Conservation (phyloP, 1,140 invertebrate species). For the Ridgeia piscesae region DNA sequence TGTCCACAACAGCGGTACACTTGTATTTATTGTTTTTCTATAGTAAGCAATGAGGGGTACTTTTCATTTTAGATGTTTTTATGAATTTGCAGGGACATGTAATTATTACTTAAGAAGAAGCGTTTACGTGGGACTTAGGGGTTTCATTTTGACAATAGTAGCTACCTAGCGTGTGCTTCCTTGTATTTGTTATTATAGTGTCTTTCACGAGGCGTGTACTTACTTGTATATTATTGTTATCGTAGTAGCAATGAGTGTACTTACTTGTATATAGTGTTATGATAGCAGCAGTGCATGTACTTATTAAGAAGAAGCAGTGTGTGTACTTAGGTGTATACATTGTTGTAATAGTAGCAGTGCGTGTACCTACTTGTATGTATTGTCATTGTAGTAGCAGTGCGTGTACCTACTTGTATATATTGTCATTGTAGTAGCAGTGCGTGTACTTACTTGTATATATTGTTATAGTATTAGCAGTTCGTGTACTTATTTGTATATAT, state of each 20-base stretch:
- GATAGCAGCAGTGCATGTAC: neutral
- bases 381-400: neutral
- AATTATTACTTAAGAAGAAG: no score
- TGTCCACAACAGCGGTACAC: no score
- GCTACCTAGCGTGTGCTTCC: no score
- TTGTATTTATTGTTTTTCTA: no score
- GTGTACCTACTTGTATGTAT: neutral
- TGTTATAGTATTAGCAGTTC: neutral
- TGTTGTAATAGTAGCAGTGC: neutral
- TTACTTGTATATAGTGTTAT: neutral
- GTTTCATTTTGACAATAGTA: no score
- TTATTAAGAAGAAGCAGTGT: neutral
- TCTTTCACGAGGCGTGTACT: neutral
- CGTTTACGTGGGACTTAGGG: no score
- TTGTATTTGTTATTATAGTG: neutral
- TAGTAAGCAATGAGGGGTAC: no score
- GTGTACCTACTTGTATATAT: neutral
- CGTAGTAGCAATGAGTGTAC: neutral
- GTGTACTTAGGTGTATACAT: neutral
- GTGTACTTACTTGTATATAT: neutral
- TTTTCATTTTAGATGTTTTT: no score
- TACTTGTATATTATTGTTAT: neutral
- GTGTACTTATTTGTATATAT: neutral
- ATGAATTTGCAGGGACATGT: no score
- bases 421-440: neutral